Base-by-base conservation (phyloP, 2,797 vertebrate species). In the Sebastes itinus region DNA sequence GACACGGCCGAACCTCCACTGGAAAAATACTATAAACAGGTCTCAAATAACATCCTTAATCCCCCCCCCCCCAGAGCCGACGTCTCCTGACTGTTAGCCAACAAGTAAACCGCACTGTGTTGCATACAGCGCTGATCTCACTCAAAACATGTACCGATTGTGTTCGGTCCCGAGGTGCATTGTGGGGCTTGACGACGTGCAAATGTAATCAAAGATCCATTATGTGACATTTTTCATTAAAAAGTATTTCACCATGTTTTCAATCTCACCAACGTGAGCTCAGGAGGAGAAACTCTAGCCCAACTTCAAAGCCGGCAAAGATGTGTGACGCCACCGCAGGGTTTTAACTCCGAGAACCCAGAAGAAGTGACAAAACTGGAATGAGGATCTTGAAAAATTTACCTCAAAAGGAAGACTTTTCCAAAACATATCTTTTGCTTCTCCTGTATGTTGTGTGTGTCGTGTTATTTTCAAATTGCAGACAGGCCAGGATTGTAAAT, bases 1-100 rank as follows among this genome's bases (percentile, higher is more conserved):
- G 62, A 54, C n/a, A 63, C 9, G 1, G 30, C n/a, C 4, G 10
- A 60, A 66, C 64, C 66, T 65, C 22, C 20, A 4, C 75, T 66
- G 80, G 65, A 78, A 77, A 78, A 82, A 78, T 4, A 75, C 73
- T n/a, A 32, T 33, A 30, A 59, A 75, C 67, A 60, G 38, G 22
- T 55, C 14, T 81, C 64, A 33, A 52, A 65, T 74, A 62, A 66
- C 82, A 8, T 49, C 42, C 33, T 16, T 25, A 23, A 49, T 14
- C n/a, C 49, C 23, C 42, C n/a, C n/a, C 70, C 2, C 12, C 33
- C 33, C 33, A 2, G 12, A 63, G 49, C 23, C 9, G 0, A 20
- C 25, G 0, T 32, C 25, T n/a, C 52, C 10, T 13, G 30, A 59
- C 54, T 4, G 65, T 28, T 10, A 12, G 38, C 35, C 18, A 23